Conservation (phyloP, 2,797 vertebrate species). For the Sebastes dallii region DNA sequence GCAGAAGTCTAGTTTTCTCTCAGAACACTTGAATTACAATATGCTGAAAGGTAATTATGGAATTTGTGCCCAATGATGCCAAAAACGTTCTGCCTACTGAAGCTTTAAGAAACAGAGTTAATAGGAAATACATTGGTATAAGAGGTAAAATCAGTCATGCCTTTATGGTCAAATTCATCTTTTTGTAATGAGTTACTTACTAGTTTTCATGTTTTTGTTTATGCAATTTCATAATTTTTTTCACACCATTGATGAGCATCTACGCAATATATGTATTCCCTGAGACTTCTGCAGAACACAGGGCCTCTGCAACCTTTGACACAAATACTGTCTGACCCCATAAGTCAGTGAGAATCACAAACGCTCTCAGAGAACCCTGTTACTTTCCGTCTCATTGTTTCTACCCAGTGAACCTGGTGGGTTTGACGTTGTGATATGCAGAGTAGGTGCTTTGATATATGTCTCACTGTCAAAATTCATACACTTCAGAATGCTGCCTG, state of each 20-base stretch:
- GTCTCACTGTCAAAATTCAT: slow-evolving; percentile 67
- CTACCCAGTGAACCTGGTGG: slow-evolving; percentile 39
- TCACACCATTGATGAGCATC: background rate
- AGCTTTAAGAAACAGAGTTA: background rate
- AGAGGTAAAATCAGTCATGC: background rate
- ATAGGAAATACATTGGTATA: background rate
- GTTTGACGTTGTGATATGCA: slow-evolving; percentile 52
- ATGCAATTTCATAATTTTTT: background rate
- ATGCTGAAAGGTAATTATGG: too few species aligned
- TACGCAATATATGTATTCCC: background rate
- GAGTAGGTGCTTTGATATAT: slow-evolving; percentile 66
- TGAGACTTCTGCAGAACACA: background rate
- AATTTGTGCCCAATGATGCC: too few species aligned
- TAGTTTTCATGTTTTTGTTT: background rate
- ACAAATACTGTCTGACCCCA: slow-evolving; percentile 43
- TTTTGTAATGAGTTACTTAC: background rate
- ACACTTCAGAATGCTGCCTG: slow-evolving; percentile 53
- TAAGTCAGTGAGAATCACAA: slow-evolving; percentile 32
- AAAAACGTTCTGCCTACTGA: background rate
- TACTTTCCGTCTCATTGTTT: slow-evolving; percentile 55
- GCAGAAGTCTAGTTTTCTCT: too few species aligned
- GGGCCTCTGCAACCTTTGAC: slow-evolving; percentile 43
- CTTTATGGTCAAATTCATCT: background rate
- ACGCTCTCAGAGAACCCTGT: slow-evolving; percentile 17
- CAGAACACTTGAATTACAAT: too few species aligned